Conservation (phyloP, 2,797 vertebrate species). For the Distichodus sexfasciatus region DNA sequence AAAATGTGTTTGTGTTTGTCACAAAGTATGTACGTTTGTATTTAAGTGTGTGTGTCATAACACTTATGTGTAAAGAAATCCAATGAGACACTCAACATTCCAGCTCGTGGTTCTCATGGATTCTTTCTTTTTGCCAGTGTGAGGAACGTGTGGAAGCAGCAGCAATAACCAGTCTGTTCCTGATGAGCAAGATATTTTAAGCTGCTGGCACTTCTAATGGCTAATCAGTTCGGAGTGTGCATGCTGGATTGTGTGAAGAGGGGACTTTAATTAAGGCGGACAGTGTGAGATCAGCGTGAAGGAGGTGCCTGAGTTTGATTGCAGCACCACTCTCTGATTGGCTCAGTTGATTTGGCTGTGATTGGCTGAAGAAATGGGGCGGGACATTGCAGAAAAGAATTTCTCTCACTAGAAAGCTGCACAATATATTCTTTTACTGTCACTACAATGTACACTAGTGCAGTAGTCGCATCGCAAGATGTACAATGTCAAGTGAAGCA, state of each 20-base stretch:
- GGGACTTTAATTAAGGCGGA: slow-evolving; percentile 25
- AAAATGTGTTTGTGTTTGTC: neutral
- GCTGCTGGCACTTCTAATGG: slow-evolving; percentile 11
- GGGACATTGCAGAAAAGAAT: neutral
- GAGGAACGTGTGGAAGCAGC: neutral
- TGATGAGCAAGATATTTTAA: slow-evolving; percentile 17
- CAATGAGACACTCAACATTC: neutral
- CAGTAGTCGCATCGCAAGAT: no score
- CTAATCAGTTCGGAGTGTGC: slow-evolving; percentile 18
- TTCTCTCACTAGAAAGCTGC: neutral
- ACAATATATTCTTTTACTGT: neutral
- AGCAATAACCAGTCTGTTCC: neutral
- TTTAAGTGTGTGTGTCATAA: neutral
- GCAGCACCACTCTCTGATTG: slow-evolving; percentile 24
- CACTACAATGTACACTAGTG: no score
- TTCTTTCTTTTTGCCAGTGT: neutral
- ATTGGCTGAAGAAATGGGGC: slow-evolving; percentile 45
- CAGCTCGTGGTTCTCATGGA: neutral
- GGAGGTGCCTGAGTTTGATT: slow-evolving; percentile 33
- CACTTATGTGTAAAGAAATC: neutral
- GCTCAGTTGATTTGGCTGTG: slow-evolving; percentile 36
- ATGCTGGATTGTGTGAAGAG: slow-evolving; percentile 12
- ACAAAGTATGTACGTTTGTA: no score
- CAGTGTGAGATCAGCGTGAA: slow-evolving; percentile 9
- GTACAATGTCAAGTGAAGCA: no score